Conservation (phyloP, 2,113 vertebrate genomes). For the Petrocephalus microphthalmus region DNA sequence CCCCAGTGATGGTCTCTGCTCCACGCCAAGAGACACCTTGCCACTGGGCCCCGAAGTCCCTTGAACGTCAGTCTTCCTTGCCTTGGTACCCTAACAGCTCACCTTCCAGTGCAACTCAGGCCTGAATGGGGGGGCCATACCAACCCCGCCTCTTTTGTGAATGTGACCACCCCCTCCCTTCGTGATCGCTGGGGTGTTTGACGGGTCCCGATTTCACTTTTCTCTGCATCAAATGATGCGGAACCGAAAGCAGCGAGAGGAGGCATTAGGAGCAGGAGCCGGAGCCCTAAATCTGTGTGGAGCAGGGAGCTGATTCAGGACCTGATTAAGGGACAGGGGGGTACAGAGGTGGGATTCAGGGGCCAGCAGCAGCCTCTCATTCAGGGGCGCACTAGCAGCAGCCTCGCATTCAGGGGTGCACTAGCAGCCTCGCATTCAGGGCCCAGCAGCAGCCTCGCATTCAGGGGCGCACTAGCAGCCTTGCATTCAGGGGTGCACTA, state of each 20-base stretch:
- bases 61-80: not conserved
- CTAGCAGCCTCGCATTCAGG: too few species aligned
- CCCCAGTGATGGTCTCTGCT: not conserved
- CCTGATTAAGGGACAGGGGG: not conserved
- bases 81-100: not conserved
- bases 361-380: not conserved
- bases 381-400: not conserved
- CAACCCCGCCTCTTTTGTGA: not conserved
- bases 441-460: too few species aligned
- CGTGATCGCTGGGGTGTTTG: not conserved
- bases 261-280: not conserved
- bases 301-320: too few species aligned
- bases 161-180: not conserved
- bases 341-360: not conserved
- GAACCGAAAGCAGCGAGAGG: not conserved
- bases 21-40: not conserved
- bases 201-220: not conserved
- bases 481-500: too few species aligned
- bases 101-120: not conserved
- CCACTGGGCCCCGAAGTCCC: not conserved
- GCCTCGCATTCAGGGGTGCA: too few species aligned
- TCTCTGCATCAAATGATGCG: not conserved
- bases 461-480: not conserved
- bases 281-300: not conserved
- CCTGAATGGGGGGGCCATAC: not conserved